Evolutionary conservation across 1,140 invertebrate species (phyloP).

Genomic region (Linepithema humile): DNA sequence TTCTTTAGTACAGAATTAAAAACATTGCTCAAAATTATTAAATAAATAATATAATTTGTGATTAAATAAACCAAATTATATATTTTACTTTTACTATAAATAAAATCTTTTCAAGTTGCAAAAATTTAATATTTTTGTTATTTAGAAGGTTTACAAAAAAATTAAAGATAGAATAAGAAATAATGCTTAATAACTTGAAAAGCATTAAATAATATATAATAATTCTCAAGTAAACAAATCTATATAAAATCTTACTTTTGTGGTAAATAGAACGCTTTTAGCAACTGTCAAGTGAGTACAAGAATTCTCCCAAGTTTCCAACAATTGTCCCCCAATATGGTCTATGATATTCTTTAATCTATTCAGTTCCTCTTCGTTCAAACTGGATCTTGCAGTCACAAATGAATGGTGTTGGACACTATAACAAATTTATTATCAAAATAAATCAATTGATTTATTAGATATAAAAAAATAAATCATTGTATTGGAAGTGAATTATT

Average conservation of each 20-base stretch:
- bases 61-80: background rate
- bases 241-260: conserved; percentile 21
- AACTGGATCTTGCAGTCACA: background rate
- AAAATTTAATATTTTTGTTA: background rate
- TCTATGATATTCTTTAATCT: background rate
- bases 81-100: background rate
- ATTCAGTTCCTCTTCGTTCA: background rate
- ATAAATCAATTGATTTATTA: background rate
- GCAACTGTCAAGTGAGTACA: conserved; percentile 31
- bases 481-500: background rate
- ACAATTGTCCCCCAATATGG: background rate
- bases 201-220: background rate
- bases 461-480: background rate
- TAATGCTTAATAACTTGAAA: background rate
- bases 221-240: background rate
- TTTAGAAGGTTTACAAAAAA: background rate
- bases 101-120: background rate
- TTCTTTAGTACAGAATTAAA: background rate
- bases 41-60: too few species aligned
- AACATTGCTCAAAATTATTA: too few species aligned
- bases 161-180: background rate
- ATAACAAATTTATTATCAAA: background rate
- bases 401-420: background rate
- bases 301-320: background rate
- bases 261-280: background rate